Conservation (phyloP, 2,888 invertebrate genomes). For the Phaedon cochleariae region DNA sequence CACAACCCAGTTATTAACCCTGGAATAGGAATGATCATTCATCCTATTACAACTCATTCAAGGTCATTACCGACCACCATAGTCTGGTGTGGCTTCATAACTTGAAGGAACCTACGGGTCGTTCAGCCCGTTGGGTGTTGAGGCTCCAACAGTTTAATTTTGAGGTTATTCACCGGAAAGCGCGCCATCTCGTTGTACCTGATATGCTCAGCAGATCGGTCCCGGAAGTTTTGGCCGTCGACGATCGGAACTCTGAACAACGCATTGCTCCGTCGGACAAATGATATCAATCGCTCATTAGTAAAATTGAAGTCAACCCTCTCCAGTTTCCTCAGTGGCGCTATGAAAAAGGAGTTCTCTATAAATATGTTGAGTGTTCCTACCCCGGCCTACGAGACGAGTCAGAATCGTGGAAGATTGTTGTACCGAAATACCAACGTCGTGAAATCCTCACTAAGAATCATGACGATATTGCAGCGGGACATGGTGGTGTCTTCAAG, state of each 20-base stretch:
- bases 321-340: background rate
- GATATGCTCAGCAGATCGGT: constrained; percentile 18
- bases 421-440: constrained; percentile 10
- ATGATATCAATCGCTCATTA: background rate
- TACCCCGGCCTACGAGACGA: background rate
- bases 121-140: constrained; percentile 15
- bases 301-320: background rate
- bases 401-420: constrained; percentile 15
- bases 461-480: constrained; percentile 7
- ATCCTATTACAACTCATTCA: too few species aligned
- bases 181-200: constrained; percentile 26
- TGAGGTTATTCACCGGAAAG: constrained; percentile 31
- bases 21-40: too few species aligned
- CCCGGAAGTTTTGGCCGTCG: background rate
- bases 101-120: constrained; percentile 28
- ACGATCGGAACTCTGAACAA: background rate
- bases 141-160: constrained; percentile 37
- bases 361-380: background rate
- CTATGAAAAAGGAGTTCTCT: background rate
- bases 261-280: constrained; percentile 13
- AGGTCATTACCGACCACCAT: constrained; percentile 34
- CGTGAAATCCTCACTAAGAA: background rate
- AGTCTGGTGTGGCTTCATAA: constrained; percentile 18
- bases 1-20: too few species aligned
- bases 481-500: constrained; percentile 17